Conservation (phyloP, 2,113 vertebrate species). For the Jaculus jaculus region DNA sequence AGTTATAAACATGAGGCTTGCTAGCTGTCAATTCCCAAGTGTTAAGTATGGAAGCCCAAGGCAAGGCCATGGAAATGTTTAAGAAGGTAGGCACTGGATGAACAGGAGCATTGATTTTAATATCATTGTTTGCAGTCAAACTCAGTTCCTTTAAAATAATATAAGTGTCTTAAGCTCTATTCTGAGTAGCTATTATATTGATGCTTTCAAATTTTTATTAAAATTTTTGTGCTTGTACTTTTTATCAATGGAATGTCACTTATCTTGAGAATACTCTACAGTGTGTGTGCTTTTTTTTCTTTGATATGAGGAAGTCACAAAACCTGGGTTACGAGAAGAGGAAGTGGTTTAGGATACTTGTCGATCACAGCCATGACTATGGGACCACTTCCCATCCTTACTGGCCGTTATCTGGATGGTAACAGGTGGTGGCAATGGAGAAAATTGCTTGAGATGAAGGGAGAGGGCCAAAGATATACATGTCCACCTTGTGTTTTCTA, state of each 20-base stretch:
- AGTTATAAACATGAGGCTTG: constrained; percentile 8
- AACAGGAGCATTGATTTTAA: constrained; percentile 20
- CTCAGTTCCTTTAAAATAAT: neutral
- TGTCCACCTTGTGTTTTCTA: neutral
- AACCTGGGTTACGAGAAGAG: constrained; percentile 67
- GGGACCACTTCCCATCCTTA: constrained; percentile 58
- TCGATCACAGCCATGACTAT: constrained; percentile 78
- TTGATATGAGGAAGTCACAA: constrained; percentile 71
- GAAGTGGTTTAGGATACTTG: constrained; percentile 78
- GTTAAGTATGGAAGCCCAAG: neutral
- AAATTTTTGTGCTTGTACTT: neutral
- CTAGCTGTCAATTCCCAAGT: constrained; percentile 22
- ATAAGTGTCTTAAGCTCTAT: neutral
- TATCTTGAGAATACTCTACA: constrained; percentile 48
- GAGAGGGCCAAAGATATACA: neutral
- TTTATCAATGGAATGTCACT: neutral
- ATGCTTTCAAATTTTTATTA: neutral
- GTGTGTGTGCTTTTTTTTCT: neutral
- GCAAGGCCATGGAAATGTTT: constrained; percentile 29
- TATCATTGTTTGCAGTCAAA: neutral
- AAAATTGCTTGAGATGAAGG: constrained; percentile 11
- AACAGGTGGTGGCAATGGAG: constrained; percentile 38
- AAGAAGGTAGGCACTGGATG: neutral
- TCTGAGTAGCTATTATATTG: neutral
- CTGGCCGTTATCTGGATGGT: constrained; percentile 67